Evolutionary conservation across 2,888 invertebrate genomes (phyloP), one percentile per base, ranked within the genome.

Genomic region (Unio delphinus): DNA sequence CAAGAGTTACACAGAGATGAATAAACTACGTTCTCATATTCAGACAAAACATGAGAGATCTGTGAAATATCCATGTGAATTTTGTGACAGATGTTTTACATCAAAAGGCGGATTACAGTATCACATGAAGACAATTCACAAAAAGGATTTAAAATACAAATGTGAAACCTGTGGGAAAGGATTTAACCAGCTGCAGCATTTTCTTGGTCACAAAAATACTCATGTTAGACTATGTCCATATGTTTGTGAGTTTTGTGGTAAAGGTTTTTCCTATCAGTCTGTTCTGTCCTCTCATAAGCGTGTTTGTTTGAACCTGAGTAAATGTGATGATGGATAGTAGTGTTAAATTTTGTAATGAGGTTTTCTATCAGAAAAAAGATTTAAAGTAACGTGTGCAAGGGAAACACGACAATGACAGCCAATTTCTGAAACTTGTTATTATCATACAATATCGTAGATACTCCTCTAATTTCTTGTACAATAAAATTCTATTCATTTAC

Each of bases 101-200:
- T 76, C 76, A 3, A 76, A 76, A 69, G 76, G 76, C 20, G 76
- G 76, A 8, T 74, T 74, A n/a, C 61, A 70, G 55, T 76, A 76
- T 56, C 76, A 76, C 61, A 69, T 69, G 63, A 72, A 70, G 64
- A 74, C 76, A 7, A 72, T 72, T 45, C 76, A 76, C 55, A 76
- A 72, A 61, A 76, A 74, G 56, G 63, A 68, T 2, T 74, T 70
- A 57, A 76, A 74, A 63, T 76, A 74, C 61, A 61, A 61, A 30
- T 76, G 76, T 65, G 76, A 76, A 23, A 73, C 70, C 3, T 76
- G 76, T 45, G 74, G 74, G 55, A 70, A 72, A 63, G 76, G 76
- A 17, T 76, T 76, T 56, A 76, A 76, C 55, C 69, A 70, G 23
- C 64, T 74, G 6, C 73, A 76, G 55, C 72, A 74, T 62, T 76